phyloP scores from a whole-genome alignment of 2,888 invertebrate genomes.

The Salticus scenicus region DNA sequence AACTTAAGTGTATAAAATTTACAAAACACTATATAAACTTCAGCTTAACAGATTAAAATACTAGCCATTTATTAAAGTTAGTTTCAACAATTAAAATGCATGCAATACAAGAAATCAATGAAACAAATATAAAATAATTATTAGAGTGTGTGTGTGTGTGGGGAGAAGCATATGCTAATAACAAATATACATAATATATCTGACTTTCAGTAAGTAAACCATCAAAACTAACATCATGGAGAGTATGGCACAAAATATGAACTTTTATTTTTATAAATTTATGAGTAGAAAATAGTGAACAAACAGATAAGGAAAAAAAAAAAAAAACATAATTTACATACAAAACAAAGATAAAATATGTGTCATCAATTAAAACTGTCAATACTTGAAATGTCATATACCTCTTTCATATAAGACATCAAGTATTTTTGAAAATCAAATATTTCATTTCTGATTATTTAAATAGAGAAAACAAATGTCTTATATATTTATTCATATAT shows the following conservation, averaged over 20 bases:
- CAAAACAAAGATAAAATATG: slow-evolving; percentile 4
- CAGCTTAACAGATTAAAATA: too few relatives aligned
- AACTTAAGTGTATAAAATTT: too few relatives aligned
- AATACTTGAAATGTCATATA: neutral
- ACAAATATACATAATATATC: too few relatives aligned
- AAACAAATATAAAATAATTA: too few relatives aligned
- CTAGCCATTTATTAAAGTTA: too few relatives aligned
- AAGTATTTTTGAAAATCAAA: neutral
- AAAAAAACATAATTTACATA: slow-evolving; percentile 16
- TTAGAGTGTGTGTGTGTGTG: too few relatives aligned
- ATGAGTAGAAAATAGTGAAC: neutral
- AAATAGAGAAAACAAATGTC: slow-evolving; percentile 7
- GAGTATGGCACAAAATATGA: slow-evolving; percentile 22
- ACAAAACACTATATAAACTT: too few relatives aligned
- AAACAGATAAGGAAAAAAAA: neutral
- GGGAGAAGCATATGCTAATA: too few relatives aligned
- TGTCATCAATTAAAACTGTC: neutral
- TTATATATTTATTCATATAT: neutral
- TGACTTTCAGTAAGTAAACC: too few relatives aligned
- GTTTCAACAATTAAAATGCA: too few relatives aligned
- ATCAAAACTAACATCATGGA: too few relatives aligned
- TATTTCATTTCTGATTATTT: neutral
- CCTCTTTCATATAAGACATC: slow-evolving; percentile 2
- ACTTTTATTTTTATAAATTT: slow-evolving; percentile 3
- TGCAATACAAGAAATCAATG: too few relatives aligned